These are phyloP conservation scores for Orthosia cruda DNA, from an alignment of 2,888 invertebrate genomes.

Conservation along the genomic window DNA sequence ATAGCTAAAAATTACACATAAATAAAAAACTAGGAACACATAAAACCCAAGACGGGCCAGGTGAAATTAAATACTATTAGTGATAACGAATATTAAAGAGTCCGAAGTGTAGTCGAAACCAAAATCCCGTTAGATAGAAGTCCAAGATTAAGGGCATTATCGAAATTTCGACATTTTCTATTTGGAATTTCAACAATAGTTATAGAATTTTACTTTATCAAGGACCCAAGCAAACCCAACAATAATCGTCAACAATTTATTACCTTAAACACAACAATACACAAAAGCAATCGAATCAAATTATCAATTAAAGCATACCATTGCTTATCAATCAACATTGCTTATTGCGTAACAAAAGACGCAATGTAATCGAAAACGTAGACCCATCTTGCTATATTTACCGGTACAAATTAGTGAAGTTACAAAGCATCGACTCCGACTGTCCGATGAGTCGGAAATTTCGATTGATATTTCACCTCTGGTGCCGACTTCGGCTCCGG, in stretches of 20 bases:
- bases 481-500: background rate
- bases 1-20: too few relatives aligned
- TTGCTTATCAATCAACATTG: constrained; percentile 54
- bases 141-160: too few relatives aligned
- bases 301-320: constrained; percentile 45
- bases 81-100: too few relatives aligned
- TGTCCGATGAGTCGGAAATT: too few relatives aligned
- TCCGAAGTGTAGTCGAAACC: too few relatives aligned
- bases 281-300: constrained; percentile 23
- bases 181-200: background rate
- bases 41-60: too few relatives aligned
- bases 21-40: too few relatives aligned
- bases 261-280: constrained; percentile 26
- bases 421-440: too few relatives aligned
- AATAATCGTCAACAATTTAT: background rate
- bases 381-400: constrained; percentile 58
- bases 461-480: background rate
- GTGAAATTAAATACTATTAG: too few relatives aligned
- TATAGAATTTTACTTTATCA: background rate
- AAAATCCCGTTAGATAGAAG: too few relatives aligned
- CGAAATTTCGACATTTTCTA: too few relatives aligned
- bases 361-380: constrained; percentile 59
- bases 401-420: background rate
- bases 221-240: background rate
- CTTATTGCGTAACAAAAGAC: constrained; percentile 58